A percentile compares a stretch with the other conserved stretches of the same genome.
Conservation (phyloP, 2,113 vertebrate genomes). For the Anguilla rostrata region DNA sequence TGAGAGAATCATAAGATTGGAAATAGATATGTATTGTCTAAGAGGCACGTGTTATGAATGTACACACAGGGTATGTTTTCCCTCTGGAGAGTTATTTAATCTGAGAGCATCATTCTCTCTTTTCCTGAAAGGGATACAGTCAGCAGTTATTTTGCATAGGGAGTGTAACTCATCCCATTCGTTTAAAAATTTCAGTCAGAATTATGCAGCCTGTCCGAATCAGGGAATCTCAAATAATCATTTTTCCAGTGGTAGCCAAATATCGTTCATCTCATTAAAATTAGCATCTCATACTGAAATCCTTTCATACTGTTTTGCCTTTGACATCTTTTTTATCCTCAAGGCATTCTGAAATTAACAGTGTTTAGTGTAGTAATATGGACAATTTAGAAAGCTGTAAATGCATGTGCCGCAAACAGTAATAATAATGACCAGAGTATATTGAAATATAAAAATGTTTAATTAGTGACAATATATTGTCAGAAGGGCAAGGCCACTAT, state of each 20-base stretch:
- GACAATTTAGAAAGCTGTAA: background rate
- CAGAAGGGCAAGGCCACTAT: background rate
- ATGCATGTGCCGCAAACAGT: too few species aligned
- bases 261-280: background rate
- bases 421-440: too few species aligned
- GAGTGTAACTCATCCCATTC: constrained; percentile 3
- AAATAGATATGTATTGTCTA: background rate
- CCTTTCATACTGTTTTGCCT: background rate
- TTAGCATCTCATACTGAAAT: background rate
- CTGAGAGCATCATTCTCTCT: background rate
- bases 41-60: constrained; percentile 6
- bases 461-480: background rate
- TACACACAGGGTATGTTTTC: background rate
- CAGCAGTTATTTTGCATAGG: background rate
- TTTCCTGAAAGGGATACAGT: background rate
- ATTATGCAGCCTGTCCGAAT: background rate
- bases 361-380: background rate
- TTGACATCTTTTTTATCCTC: background rate
- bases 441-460: background rate
- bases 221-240: background rate
- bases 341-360: too few species aligned
- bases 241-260: background rate
- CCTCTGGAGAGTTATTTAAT: background rate
- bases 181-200: constrained; percentile 6
- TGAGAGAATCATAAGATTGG: background rate